phyloP scores from a whole-genome alignment of 1,140 invertebrate genomes.

The Polypedilum vanderplanki region DNA sequence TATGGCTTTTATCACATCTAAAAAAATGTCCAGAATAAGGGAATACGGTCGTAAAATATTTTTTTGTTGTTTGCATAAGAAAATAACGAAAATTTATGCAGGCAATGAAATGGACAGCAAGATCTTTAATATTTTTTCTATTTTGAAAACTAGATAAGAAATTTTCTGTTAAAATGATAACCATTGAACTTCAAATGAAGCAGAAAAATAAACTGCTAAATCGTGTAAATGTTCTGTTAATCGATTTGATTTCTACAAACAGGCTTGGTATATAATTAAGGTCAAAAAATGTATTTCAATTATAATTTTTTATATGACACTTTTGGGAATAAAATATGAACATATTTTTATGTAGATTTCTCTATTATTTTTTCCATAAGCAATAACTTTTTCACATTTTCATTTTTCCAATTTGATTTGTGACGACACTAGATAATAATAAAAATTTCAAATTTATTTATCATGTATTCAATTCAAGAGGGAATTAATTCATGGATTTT shows the following conservation, averaged over 20 bases:
- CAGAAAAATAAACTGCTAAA: neutral
- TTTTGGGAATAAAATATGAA: neutral
- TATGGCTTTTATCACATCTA: neutral
- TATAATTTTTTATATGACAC: neutral
- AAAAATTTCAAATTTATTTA: too few species aligned
- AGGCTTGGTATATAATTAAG: neutral
- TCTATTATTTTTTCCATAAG: neutral
- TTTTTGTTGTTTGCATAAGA: neutral
- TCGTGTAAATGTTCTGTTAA: neutral
- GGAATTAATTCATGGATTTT: too few species aligned
- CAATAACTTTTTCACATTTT: neutral
- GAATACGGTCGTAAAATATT: neutral
- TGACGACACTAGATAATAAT: neutral
- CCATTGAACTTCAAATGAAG: neutral
- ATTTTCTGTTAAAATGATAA: neutral
- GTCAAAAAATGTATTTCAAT: neutral
- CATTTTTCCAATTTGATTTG: neutral
- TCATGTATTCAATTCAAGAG: neutral
- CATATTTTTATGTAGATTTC: constrained; percentile 6
- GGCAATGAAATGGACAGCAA: neutral
- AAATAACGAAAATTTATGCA: neutral
- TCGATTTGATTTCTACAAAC: neutral
- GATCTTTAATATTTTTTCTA: too few species aligned
- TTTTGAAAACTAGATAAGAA: too few species aligned
- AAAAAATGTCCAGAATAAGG: neutral